Base-by-base conservation (phyloP, 1,140 invertebrate species). In the Acromyrmex heyeri region DNA sequence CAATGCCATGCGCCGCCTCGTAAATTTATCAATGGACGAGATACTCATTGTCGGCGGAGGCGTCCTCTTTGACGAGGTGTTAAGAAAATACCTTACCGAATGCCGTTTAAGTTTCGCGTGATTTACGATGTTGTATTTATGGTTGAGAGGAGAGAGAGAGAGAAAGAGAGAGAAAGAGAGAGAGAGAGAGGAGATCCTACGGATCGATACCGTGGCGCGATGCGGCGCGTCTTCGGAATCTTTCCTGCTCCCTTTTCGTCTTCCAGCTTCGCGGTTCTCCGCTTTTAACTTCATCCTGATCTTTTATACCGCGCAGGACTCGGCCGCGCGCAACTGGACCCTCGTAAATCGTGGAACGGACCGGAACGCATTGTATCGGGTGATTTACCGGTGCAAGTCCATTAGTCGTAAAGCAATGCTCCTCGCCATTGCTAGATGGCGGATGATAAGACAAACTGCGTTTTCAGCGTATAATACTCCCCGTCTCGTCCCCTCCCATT, bases 311-410 rank as follows among this genome's bases (percentile, higher is more conserved):
- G 30, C 50, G 64, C 30, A 73, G 77, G 86, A 85, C 88, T 91
- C 89, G 72, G 73, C 86, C 34, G 77, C 73, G 62, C 62, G 64
- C 77, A 69, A 81, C 79, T 73, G 87, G 89, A 86, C 89, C 88
- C 86, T 92, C 92, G 91, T 93, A 92, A 93, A 93, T 93, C 88
- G 79, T 86, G 50, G 50, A 50, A 64, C 86, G 75, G 90, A 50
- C 77, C 78, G 76, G 75, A 61, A 76, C 77, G 91, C 87, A 91
- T 92, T 92, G 91, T 93, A 83, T 75, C 44, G 79, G 88, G 89
- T 93, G 92, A 93, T 93, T 93, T 93, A 93, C 89, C 85, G 92
- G 87, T 87, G 88, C 90, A 85, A 93, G 91, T 93, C 92, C 93
- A 93, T 93, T 93, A 93, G 91, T 91, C 91, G 92, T 91, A 92